Evolutionary conservation across 2,888 invertebrate species (phyloP).

Genomic region (Acronicta leporina): DNA sequence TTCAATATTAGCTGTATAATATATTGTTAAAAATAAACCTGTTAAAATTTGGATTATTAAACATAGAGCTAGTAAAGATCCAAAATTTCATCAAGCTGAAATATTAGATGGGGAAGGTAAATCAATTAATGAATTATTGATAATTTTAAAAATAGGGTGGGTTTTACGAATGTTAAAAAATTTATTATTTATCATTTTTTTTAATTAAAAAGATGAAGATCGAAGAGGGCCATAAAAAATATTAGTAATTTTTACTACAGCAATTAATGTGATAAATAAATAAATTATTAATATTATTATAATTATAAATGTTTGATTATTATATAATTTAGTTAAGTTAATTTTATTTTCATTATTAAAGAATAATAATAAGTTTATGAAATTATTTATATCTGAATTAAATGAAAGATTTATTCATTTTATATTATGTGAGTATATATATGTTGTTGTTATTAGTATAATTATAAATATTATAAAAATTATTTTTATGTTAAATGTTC

Average conservation of each 20-base stretch:
- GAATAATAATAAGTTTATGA: conserved; percentile 53
- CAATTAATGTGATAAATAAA: conserved; percentile 89
- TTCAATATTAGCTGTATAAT: conserved; percentile 90
- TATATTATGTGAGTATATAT: conserved; percentile 64
- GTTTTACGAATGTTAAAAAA: conserved; percentile 77
- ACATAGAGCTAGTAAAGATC: conserved; percentile 90
- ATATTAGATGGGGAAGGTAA: conserved; percentile 90
- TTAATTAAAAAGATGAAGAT: conserved; percentile 49
- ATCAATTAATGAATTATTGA: conserved; percentile 89
- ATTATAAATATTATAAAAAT: conserved; percentile 51
- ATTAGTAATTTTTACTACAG: conserved; percentile 89
- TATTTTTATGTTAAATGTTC: conserved; percentile 63
- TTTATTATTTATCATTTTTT: conserved; percentile 81
- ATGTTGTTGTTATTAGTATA: conserved; percentile 56
- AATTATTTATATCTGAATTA: conserved; percentile 69
- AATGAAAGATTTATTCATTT: conserved; percentile 70
- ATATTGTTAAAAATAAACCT: conserved; percentile 92
- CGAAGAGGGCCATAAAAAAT: conserved; percentile 88
- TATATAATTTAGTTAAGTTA: conserved; percentile 87
- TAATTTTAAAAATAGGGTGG: conserved; percentile 88
- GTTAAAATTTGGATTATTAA: conserved; percentile 91
- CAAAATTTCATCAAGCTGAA: conserved; percentile 91
- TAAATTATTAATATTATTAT: conserved; percentile 89
- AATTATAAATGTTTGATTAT: conserved; percentile 83
- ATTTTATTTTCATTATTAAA: conserved; percentile 79